phyloP scores from a whole-genome alignment of 2,888 invertebrate genomes.

The Smittia aterrima region DNA sequence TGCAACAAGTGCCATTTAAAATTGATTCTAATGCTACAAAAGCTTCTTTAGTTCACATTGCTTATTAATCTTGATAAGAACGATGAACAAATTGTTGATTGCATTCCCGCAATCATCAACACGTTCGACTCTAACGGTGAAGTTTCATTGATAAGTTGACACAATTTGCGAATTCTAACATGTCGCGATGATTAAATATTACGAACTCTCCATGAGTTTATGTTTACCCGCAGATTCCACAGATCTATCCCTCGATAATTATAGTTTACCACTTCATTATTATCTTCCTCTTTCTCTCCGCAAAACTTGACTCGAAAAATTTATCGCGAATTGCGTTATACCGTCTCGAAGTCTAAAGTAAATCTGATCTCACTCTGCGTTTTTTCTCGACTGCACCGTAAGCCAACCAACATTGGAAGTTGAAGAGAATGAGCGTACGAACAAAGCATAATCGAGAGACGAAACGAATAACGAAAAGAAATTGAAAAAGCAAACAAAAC shows the following conservation, averaged over 20 bases:
- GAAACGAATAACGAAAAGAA: background rate
- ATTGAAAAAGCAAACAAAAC: background rate
- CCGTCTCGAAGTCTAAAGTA: conserved; percentile 26
- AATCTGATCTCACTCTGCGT: conserved; percentile 31
- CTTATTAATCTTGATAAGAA: no score
- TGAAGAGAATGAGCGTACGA: background rate
- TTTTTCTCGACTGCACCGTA: background rate
- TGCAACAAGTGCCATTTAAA: no score
- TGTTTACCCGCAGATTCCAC: background rate
- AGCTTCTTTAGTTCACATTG: no score
- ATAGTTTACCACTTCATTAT: conserved; percentile 16
- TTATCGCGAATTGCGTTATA: conserved; percentile 21
- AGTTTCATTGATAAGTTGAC: background rate
- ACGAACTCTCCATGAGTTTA: background rate
- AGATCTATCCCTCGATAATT: conserved; percentile 5
- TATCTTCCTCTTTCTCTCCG: background rate
- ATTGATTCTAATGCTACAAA: no score
- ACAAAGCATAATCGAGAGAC: conserved; percentile 2
- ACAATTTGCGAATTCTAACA: background rate
- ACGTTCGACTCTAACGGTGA: background rate
- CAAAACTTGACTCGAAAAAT: background rate
- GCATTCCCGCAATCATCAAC: no score
- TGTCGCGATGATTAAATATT: background rate
- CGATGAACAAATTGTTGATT: no score
- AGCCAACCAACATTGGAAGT: background rate